phyloP scores from a whole-genome alignment of 2,888 invertebrate species.

The Drosophila niveifrons region DNA sequence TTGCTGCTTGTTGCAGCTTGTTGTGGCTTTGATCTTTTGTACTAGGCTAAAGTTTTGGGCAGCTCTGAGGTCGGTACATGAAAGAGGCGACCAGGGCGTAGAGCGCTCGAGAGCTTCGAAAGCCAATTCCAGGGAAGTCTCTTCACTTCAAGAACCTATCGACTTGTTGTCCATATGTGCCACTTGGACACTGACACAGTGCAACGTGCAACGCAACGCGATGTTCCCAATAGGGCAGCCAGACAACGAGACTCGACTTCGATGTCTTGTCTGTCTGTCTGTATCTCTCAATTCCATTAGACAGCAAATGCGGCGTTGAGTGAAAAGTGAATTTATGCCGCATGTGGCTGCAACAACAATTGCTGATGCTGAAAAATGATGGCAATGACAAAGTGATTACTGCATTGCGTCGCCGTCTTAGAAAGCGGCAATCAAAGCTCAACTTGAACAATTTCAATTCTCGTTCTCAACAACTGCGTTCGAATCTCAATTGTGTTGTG shows the following conservation, averaged over 20 bases:
- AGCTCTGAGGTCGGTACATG: constrained; percentile 55
- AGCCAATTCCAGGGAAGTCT: constrained; percentile 78
- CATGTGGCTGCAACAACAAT: constrained; percentile 62
- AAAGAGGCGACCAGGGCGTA: constrained; percentile 45
- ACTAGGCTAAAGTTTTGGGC: constrained; percentile 42
- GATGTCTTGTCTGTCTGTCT: constrained; percentile 25
- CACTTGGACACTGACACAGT: constrained; percentile 53
- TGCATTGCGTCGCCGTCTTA: constrained; percentile 38
- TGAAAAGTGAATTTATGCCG: constrained; percentile 73
- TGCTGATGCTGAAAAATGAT: constrained; percentile 78
- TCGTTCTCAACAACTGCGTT: constrained; percentile 1
- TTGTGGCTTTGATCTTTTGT: constrained; percentile 52
- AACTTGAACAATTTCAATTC: constrained; percentile 61
- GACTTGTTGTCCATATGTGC: constrained; percentile 54
- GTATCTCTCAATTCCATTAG: constrained; percentile 75
- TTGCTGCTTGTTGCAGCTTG: background rate
- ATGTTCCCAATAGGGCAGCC: constrained; percentile 52
- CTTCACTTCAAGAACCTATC: constrained; percentile 64
- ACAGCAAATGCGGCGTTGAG: constrained; percentile 29
- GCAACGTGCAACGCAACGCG: constrained; percentile 9
- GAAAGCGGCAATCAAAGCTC: constrained; percentile 76
- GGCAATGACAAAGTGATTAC: constrained; percentile 82
- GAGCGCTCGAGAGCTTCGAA: constrained; percentile 39
- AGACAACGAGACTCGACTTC: constrained; percentile 50
- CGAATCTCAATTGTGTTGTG: constrained; percentile 10